Base-by-base conservation (phyloP, 2,113 vertebrate species). In the Microcebus ravelobensis region DNA sequence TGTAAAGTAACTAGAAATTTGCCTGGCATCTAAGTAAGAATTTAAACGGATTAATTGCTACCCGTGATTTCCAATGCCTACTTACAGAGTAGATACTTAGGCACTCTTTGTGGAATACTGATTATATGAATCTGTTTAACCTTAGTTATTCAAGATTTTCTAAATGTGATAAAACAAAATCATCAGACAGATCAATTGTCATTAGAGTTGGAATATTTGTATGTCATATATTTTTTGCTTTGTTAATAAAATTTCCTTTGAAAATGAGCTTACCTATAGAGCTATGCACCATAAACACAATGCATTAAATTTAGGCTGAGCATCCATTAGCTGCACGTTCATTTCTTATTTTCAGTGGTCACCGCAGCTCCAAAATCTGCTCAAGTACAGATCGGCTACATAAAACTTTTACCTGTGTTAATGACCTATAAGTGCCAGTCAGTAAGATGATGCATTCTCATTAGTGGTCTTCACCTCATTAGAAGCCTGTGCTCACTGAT, bases 241-340 rank as follows among this genome's bases (percentile, higher is more conserved):
- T 63, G 20, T 71, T 88, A 97, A 97, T 93, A 97, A 95, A 95
- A 91, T 70, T 52, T 70, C 87, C 96, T 96, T 96, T 97, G 92
- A 65, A 97, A 97, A 97, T 79, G 70, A 91, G 82, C 45, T 91
- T 93, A 59, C 88, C 81, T 68, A 57, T 92, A 71, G 57, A 93
- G 87, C 57, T 96, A 86, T 27, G 34, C 77, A 97, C 52, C 86
- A 61, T 73, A 65, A 88, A 90, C 63, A 74, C 23, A 83, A 31
- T 15, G 50, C 55, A 39, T 73, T 50, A 70, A 80, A 42, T 74
- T 50, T 39, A 81, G 52, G 31, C 57, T 94, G 15, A 34, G 71
- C 12, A 10, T 45, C 55, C 82, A 34, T 50, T 52, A 71, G 25
- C 17, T 52, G 8, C 36, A 80, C 3, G 77, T 0, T 14, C 10